Evolutionary conservation across 1,140 invertebrate species (phyloP).

Genomic region (Plutomurus gul): DNA sequence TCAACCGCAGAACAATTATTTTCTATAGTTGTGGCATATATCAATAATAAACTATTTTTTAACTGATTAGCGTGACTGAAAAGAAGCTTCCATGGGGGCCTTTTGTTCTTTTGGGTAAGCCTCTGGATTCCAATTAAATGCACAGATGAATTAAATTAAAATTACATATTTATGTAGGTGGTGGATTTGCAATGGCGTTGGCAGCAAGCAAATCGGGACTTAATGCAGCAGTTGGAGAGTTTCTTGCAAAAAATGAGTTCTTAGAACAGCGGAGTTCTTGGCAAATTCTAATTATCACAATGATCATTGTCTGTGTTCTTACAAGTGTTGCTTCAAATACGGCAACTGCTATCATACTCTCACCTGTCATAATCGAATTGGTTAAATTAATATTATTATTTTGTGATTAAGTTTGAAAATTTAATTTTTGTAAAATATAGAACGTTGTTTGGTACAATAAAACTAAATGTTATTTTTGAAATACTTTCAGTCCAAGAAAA

Average conservation of each 20-base stretch:
- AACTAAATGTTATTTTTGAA: not conserved
- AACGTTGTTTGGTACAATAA: not conserved
- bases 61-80: not conserved
- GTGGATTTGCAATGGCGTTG: conserved; percentile 85
- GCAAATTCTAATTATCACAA: conserved; percentile 57
- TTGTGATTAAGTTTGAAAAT: no score
- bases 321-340: conserved; percentile 83
- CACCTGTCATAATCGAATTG: conserved; percentile 41
- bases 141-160: no score
- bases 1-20: no score
- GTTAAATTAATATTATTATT: no score
- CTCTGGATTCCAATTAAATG: no score
- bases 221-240: conserved; percentile 71
- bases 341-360: conserved; percentile 35
- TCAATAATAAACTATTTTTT: not conserved
- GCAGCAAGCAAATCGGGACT: conserved; percentile 70
- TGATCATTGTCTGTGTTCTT: conserved; percentile 62
- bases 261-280: conserved; percentile 53
- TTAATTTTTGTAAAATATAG: no score
- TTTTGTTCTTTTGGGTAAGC: not conserved
- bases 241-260: conserved; percentile 57
- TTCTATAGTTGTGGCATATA: no score
- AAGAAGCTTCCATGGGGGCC: not conserved
- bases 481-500: not conserved
- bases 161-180: conserved; percentile 60